Conservation (phyloP, 2,113 vertebrate species). For the Nestor notabilis region DNA sequence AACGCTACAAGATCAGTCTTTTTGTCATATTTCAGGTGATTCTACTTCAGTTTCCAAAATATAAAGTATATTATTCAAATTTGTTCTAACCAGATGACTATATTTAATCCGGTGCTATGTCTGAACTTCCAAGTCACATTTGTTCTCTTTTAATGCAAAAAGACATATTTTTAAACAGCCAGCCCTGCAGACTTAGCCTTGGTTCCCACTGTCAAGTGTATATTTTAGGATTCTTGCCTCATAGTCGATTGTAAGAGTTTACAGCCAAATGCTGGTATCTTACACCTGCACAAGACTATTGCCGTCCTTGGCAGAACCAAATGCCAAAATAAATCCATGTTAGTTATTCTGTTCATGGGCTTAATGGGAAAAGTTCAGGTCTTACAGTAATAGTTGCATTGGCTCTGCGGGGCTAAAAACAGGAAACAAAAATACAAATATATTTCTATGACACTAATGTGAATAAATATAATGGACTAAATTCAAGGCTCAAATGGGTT, state of each 20-base stretch:
- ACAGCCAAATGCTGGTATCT: not conserved
- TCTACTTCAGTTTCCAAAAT: not conserved
- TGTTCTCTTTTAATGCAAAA: not conserved
- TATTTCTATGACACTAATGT: not conserved
- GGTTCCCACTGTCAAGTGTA: not conserved
- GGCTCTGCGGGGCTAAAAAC: not conserved
- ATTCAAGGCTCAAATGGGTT: not conserved
- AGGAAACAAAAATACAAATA: not conserved
- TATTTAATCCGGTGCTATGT: not conserved
- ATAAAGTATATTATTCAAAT: not conserved
- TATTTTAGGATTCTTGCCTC: not conserved
- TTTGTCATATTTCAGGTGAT: not conserved
- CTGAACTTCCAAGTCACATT: not conserved
- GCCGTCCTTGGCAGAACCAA: not conserved
- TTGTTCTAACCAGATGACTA: not conserved
- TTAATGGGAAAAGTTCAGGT: not conserved
- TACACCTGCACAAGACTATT: not conserved
- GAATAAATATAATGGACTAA: not conserved
- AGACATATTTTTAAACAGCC: not conserved
- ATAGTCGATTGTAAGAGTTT: not conserved
- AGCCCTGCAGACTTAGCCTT: not conserved
- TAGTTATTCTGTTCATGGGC: not conserved
- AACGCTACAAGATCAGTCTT: not conserved
- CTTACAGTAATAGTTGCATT: not conserved
- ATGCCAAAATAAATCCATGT: not conserved